Conservation (phyloP, 2,797 vertebrate species). For the Acipenser ruthenus region DNA sequence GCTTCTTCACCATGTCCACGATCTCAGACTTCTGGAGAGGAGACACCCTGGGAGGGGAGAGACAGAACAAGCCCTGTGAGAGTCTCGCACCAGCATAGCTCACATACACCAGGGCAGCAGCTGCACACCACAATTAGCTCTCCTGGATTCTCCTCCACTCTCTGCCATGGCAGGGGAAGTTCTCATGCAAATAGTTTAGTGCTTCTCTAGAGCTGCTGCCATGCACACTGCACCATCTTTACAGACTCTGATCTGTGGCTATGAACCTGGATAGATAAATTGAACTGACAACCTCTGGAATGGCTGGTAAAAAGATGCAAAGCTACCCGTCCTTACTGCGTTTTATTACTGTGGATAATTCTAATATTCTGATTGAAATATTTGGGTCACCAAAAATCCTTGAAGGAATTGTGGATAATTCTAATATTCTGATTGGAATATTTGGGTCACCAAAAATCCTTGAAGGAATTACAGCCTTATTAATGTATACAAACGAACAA, state of each 20-base stretch:
- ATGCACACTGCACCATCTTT: not conserved
- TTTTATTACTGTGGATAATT: too few relatives aligned
- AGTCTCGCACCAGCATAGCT: conserved; percentile 36
- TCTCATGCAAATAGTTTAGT: not conserved
- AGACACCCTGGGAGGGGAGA: conserved; percentile 73
- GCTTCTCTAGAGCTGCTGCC: not conserved
- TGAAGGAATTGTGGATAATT: too few relatives aligned
- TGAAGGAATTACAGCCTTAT: too few relatives aligned
- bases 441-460: too few relatives aligned
- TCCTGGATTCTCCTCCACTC: too few relatives aligned
- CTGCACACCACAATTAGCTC: not conserved
- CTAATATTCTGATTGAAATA: not conserved
- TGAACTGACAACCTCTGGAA: not conserved
- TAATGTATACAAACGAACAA: too few relatives aligned
- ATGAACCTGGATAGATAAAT: not conserved
- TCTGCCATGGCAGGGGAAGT: not conserved
- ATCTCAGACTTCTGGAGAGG: conserved; percentile 98
- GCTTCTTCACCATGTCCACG: conserved; percentile 96
- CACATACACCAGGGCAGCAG: conserved; percentile 13
- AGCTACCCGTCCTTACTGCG: too few relatives aligned
- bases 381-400: too few relatives aligned
- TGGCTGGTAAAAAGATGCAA: not conserved
- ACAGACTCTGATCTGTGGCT: not conserved
- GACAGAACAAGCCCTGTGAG: conserved; percentile 9
- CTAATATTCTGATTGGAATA: too few relatives aligned